Evolutionary conservation across 37 sponge, comb jelly and placozoan species (phyloP).

Genomic region (Petrosia ficiformis): DNA sequence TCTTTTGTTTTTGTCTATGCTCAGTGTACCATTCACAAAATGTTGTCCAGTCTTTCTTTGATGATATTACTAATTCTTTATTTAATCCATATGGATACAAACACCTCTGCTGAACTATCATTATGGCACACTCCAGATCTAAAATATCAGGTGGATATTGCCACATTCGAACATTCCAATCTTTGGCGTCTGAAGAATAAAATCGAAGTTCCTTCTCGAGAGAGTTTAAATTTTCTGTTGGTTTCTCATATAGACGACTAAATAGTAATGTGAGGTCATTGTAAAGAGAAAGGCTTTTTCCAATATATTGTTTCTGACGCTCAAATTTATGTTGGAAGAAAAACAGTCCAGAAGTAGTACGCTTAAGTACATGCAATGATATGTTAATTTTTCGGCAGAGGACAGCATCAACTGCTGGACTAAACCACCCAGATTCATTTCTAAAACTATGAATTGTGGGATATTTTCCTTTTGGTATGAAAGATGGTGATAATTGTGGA

Average conservation of each 20-base stretch:
- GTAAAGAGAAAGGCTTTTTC: slow-evolving; percentile 8
- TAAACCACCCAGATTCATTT: slow-evolving; percentile 16
- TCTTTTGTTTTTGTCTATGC: slow-evolving; percentile 2
- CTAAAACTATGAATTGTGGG: neutral
- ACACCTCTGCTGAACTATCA: slow-evolving; percentile 5
- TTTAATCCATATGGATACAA: slow-evolving; percentile 46
- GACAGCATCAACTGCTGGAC: neutral
- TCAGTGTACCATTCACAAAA: slow-evolving; percentile 39
- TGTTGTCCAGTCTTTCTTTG: slow-evolving; percentile 16
- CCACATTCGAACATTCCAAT: slow-evolving; percentile 25
- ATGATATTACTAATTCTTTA: slow-evolving; percentile 11
- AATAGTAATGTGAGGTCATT: slow-evolving; percentile 45
- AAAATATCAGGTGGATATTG: neutral
- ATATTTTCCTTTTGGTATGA: neutral
- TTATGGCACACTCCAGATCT: neutral
- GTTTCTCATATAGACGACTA: slow-evolving; percentile 38
- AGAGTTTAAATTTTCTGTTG: slow-evolving; percentile 7
- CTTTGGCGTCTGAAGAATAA: slow-evolving; percentile 22
- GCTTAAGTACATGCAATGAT: slow-evolving; percentile 6
- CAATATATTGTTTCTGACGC: slow-evolving; percentile 13
- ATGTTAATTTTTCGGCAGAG: neutral
- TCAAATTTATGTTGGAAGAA: slow-evolving; percentile 38
- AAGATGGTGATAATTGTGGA: neutral
- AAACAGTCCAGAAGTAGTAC: slow-evolving; percentile 27
- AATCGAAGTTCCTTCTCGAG: slow-evolving; percentile 42